Evolutionary conservation across 1,140 invertebrate species (phyloP).

Genomic region (Drosophila eugracilis): DNA sequence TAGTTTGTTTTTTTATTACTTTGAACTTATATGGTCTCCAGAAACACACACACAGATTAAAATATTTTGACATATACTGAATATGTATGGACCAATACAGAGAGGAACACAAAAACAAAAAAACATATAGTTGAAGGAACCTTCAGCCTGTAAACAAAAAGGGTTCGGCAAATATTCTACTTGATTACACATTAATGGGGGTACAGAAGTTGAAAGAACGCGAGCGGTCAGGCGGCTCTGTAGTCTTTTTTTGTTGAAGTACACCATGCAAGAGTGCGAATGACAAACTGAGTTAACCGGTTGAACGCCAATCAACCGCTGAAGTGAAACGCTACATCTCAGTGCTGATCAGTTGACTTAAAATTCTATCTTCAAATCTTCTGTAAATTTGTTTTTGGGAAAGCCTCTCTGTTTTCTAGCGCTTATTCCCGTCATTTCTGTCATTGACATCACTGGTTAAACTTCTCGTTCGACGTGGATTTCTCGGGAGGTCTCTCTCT

Average conservation of each 20-base stretch:
- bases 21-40: slow-evolving; percentile 69
- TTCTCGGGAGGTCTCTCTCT: neutral
- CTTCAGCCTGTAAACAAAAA: slow-evolving; percentile 31
- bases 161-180: slow-evolving; percentile 50
- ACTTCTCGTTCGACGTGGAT: neutral
- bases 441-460: neutral
- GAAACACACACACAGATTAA: slow-evolving; percentile 8
- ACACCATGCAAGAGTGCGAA: slow-evolving; percentile 74
- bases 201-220: slow-evolving; percentile 60
- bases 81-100: neutral
- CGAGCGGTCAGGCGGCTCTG: slow-evolving; percentile 14
- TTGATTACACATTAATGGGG: slow-evolving; percentile 44
- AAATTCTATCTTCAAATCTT: neutral
- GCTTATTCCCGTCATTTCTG: neutral
- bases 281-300: slow-evolving; percentile 77
- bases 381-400: too few species aligned
- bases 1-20: slow-evolving; percentile 57
- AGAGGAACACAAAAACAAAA: slow-evolving; percentile 23
- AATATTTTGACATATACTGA: slow-evolving; percentile 4
- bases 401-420: too few species aligned
- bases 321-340: slow-evolving; percentile 11
- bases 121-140: slow-evolving; percentile 4
- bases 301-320: slow-evolving; percentile 23
- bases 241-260: slow-evolving; percentile 4
- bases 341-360: slow-evolving; percentile 19